phyloP scores from a whole-genome alignment of 2,113 vertebrate genomes.

The Plotosus lineatus region DNA sequence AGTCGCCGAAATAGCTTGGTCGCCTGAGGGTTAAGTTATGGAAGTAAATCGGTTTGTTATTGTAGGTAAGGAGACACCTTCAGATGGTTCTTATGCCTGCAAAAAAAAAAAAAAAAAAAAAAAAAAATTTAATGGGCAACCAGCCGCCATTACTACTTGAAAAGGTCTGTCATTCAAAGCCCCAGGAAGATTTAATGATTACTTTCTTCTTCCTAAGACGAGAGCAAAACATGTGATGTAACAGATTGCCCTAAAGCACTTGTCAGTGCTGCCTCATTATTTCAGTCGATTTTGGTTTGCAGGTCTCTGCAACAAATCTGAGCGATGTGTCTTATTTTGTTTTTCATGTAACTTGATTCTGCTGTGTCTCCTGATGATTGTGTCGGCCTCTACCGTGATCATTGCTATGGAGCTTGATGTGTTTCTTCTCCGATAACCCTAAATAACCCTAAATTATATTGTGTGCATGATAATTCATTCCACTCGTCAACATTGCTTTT shows the following conservation, averaged over 20 bases:
- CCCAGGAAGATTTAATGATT: slow-evolving; percentile 14
- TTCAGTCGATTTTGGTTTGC: not conserved
- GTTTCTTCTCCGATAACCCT: not conserved
- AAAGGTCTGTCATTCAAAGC: not conserved
- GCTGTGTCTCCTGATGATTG: not conserved
- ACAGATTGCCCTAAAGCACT: slow-evolving; percentile 14
- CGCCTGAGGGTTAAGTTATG: not conserved
- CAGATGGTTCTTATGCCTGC: not conserved
- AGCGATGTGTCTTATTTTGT: not conserved
- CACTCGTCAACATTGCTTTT: not conserved
- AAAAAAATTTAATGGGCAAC: too few relatives aligned
- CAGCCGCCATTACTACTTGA: not conserved
- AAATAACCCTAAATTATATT: not conserved
- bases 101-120: too few relatives aligned
- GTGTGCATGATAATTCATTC: not conserved
- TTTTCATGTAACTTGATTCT: not conserved
- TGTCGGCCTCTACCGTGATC: not conserved
- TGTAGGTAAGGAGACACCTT: not conserved
- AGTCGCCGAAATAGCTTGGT: too few relatives aligned
- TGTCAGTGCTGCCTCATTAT: not conserved
- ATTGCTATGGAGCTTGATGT: not conserved
- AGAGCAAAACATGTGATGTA: slow-evolving; percentile 18
- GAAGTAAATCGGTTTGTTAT: not conserved
- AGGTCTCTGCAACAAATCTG: not conserved
- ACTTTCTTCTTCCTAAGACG: not conserved